Evolutionary conservation across 2,113 vertebrate species (phyloP).

Genomic region (Sinosuthora webbiana): DNA sequence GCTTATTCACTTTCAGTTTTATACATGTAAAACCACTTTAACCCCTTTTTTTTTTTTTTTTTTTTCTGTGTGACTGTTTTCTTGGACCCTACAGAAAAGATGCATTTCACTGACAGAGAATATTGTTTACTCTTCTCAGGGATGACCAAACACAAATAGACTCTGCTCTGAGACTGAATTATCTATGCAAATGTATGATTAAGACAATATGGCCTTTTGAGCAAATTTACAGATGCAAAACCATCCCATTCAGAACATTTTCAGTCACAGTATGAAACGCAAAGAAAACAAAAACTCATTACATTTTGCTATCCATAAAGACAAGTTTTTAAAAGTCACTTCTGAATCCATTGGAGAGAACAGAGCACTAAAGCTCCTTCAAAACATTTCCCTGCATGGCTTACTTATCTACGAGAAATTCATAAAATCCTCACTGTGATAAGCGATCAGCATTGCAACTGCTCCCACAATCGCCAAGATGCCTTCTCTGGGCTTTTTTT

Average conservation of each 20-base stretch:
- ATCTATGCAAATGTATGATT: background rate
- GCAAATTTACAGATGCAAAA: background rate
- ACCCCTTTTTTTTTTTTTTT: background rate
- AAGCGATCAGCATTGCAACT: background rate
- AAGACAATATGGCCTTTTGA: background rate
- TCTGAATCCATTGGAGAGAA: background rate
- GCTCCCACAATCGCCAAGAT: rapidly evolving
- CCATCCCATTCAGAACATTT: background rate
- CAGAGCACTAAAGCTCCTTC: background rate
- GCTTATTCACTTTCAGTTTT: background rate
- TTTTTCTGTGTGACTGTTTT: background rate
- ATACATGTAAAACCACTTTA: background rate
- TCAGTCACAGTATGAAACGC: background rate
- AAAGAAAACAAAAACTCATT: background rate
- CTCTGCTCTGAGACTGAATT: background rate
- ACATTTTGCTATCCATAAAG: background rate
- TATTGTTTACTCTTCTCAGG: background rate
- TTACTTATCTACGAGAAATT: background rate
- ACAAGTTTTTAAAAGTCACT: background rate
- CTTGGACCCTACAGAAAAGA: background rate
- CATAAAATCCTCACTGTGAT: background rate
- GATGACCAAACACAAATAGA: background rate
- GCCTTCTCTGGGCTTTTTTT: background rate
- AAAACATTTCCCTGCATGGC: background rate
- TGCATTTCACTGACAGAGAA: background rate